Evolutionary conservation across 2,888 invertebrate genomes (phyloP).

Genomic region (Drosophila heteroneura): DNA sequence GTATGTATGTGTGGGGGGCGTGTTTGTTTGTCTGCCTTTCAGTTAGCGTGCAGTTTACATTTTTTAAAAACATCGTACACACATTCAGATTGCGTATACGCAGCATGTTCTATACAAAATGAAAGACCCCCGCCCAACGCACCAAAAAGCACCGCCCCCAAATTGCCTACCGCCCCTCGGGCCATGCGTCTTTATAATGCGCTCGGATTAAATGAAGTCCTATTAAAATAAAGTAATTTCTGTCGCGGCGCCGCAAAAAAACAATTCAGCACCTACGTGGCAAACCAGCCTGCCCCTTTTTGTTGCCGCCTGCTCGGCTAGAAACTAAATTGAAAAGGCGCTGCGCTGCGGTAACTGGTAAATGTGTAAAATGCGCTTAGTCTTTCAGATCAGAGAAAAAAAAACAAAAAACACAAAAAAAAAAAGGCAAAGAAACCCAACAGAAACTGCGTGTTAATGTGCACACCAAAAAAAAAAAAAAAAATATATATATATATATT

Average conservation of each 20-base stretch:
- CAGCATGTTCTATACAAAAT: constrained; percentile 57
- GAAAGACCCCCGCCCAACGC: constrained; percentile 14
- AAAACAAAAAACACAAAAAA: constrained; percentile 23
- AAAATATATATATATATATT: neutral
- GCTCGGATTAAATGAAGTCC: constrained; percentile 78
- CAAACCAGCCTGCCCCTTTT: constrained; percentile 20
- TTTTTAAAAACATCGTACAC: constrained; percentile 46
- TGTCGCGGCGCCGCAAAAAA: constrained; percentile 50
- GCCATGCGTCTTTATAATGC: constrained; percentile 57
- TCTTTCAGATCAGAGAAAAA: constrained; percentile 32
- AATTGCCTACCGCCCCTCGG: constrained; percentile 57
- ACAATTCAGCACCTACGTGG: constrained; percentile 39
- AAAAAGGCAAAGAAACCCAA: constrained; percentile 37
- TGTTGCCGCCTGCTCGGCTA: constrained; percentile 35
- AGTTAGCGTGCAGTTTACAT: constrained; percentile 62
- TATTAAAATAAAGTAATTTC: constrained; percentile 80
- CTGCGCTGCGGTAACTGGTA: constrained; percentile 43
- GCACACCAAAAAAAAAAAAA: constrained; percentile 38
- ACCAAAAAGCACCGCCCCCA: constrained; percentile 24
- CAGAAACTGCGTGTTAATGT: constrained; percentile 73
- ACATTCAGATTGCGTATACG: constrained; percentile 72
- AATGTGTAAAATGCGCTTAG: constrained; percentile 70
- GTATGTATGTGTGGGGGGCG: constrained; percentile 23
- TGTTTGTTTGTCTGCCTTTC: constrained; percentile 65
- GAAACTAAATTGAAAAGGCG: constrained; percentile 33